A percentile compares a stretch with the other conserved stretches of the same genome.
Conservation (phyloP, 53 echinoderm and acorn worm genomes). For the Temnopleurus reevesii region DNA sequence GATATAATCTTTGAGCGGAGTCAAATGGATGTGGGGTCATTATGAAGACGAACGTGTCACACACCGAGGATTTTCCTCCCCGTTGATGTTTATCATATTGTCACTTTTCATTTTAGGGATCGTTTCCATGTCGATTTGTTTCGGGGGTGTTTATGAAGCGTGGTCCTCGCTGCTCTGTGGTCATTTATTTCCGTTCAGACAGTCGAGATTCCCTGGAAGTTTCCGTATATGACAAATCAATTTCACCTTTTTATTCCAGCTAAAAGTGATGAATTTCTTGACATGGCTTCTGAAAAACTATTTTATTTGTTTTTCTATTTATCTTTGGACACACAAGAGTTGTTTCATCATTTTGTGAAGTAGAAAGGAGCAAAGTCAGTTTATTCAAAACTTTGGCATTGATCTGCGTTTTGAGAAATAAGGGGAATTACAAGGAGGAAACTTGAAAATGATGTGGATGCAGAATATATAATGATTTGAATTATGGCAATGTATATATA, state of each 20-base stretch:
- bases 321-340: neutral
- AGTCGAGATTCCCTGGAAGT: too few species aligned
- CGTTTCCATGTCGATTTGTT: slow-evolving; percentile 27
- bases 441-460: too few species aligned
- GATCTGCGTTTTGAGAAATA: neutral
- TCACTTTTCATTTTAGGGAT: slow-evolving; percentile 4
- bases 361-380: neutral
- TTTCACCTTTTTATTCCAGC: too few species aligned
- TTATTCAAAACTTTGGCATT: neutral
- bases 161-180: neutral
- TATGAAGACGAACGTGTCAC: slow-evolving; percentile 9
- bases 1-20: neutral
- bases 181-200: neutral
- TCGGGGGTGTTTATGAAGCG: neutral
- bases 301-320: neutral
- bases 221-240: too few species aligned
- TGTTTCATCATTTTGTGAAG: neutral
- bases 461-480: too few species aligned
- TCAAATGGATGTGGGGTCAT: slow-evolving; percentile 8
- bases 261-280: neutral
- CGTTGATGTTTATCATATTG: slow-evolving; percentile 3
- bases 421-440: too few species aligned
- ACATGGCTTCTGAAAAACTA: neutral
- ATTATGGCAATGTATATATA: too few species aligned
- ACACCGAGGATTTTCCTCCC: neutral